phyloP scores from a whole-genome alignment of 2,888 invertebrate species.

The Napeogenes inachia region DNA sequence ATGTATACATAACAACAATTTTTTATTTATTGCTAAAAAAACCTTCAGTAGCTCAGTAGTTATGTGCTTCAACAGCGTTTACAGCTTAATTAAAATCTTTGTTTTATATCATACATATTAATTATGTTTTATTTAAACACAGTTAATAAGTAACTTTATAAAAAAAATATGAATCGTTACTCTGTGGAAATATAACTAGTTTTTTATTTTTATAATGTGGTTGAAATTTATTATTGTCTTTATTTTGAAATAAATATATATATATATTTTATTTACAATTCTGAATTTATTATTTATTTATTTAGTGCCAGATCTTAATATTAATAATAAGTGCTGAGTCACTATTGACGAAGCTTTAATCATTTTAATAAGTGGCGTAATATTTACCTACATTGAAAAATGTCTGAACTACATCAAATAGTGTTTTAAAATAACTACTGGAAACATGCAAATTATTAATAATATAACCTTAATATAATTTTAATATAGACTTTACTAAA shows the following conservation, averaged over 20 bases:
- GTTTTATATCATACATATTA: too few species aligned
- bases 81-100: too few species aligned
- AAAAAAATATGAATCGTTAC: too few species aligned
- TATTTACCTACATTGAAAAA: neutral
- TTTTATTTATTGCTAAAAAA: too few species aligned
- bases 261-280: neutral
- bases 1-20: too few species aligned
- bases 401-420: neutral
- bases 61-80: too few species aligned
- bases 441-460: neutral
- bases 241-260: neutral
- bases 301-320: neutral
- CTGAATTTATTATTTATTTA: neutral
- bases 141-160: too few species aligned
- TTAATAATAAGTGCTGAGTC: slow-evolving; percentile 1
- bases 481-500: neutral
- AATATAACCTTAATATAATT: neutral
- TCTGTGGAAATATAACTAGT: neutral
- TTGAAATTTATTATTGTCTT: neutral
- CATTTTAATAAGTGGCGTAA: neutral
- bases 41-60: too few species aligned
- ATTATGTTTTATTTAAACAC: too few species aligned
- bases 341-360: neutral
- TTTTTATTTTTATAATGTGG: neutral
- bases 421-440: neutral